Base-by-base conservation (phyloP, 2,113 vertebrate species). In the Chionis minor region DNA sequence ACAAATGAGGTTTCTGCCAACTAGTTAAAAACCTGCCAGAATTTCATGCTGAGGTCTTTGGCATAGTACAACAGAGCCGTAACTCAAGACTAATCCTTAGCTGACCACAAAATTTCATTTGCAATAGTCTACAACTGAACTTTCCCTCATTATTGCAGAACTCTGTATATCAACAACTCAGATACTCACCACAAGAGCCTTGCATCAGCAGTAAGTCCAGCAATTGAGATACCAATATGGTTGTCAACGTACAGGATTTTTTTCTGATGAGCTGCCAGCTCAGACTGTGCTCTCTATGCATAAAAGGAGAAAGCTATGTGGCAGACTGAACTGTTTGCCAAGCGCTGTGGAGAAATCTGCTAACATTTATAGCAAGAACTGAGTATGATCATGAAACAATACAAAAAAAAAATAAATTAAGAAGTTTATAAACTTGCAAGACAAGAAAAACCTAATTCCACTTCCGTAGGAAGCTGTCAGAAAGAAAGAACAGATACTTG, bases 231-330 rank as follows among this genome's bases (percentile, higher is more conserved):
- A 70, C 99, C 99, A 63, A 99, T 98, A 94, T 99, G 99, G 98
- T 98, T 99, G 97, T 99, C 99, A 77, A 99, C 99, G n/a, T 99
- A 98, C 23, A 99, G 98, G 97, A 99, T 99, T 98, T 99, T 99
- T 97, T 99, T 99, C 98, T 99, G 99, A 97, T 99, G 99, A 81
- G 99, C 99, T 45, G 99, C 99, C 96, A 99, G 98, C 90, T 99
- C 99, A 95, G 99, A 99, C 97, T 99, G 99, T 74, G 99, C 99
- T 97, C 99, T 99, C 99, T 99, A 35, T 59, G 91, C 58, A 93
- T 82, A 42, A 89, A 96, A 94, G 91, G 86, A 95, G 44, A 97
- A 95, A 89, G 81, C 67, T 65, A 54, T 66, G 69, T 52, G 81
- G 56, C 78, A 94, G 79, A 90, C 74, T 59, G 51, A 89, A 73